Base-by-base conservation (phyloP, 2,888 invertebrate species). In the Ceriagrion tenellum region DNA sequence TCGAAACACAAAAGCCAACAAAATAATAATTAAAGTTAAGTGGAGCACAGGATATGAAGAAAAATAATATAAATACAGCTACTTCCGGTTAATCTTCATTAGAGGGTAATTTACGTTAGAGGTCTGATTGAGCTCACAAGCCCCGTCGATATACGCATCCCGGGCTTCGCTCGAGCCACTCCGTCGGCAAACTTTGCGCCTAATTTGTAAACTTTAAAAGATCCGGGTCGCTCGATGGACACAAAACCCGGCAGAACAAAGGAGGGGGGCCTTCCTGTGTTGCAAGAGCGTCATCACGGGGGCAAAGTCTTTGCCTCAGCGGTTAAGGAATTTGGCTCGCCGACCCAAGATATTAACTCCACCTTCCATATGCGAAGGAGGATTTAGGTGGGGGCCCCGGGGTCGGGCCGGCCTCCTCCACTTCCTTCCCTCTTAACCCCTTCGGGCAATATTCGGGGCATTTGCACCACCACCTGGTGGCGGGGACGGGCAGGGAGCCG, bases 171-270 rank as follows among this genome's bases (percentile, higher is more conserved):
- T 69, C 69, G 26, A 23, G 69, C 69, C 69, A 18, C 69, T 8
- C 26, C 3, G 30, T 35, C 81, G 35, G 35, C 81, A 30, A 81
- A 81, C 81, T 81, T 81, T 81, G 12, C 81, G 81, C 81, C 81
- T 35, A 81, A 81, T 81, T 81, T 81, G 30, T 81, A 81, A 81
- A 81, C 81, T 81, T 81, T 81, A 81, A 81, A 81, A 81, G 30
- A 81, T 35, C 81, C 30, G 81, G 81, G 81, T 16, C 12, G 81
- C 16, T 81, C 81, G 35, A 69, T 69, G 69, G 69, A 81, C 81
- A 35, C 81, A 35, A 81, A 35, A 81, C n/a, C 30, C 35, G 16
- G 13, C 13, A 35, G 81, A 81, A 35, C 81, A 35, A 81, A 81
- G 81, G 81, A n/a, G 35, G n/a, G 81, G 81, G 81, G 35, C 35